Percentiles rank a stretch among this genome's conserved stretches.
These are phyloP conservation scores for Recurvirostra avosetta DNA, from an alignment of 2,113 vertebrate species.

Conservation along the genomic window DNA sequence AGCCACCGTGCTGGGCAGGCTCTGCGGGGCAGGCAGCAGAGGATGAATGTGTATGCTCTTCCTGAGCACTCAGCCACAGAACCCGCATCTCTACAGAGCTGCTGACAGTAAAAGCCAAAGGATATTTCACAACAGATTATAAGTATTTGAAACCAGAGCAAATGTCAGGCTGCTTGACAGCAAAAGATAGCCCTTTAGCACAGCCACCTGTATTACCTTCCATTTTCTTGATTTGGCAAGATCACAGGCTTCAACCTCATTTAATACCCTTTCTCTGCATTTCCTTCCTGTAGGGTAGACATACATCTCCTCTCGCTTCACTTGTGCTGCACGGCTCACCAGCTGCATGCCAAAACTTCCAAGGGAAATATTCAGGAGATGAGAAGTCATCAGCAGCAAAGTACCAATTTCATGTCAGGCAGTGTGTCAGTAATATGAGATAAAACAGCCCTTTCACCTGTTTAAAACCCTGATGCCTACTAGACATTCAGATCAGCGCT, in stretches of 20 bases:
- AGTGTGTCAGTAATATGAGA: neutral
- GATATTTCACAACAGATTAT: neutral
- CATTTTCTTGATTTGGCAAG: constrained; percentile 20
- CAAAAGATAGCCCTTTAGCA: neutral
- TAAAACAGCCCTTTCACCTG: neutral
- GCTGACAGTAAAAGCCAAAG: neutral
- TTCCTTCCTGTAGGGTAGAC: neutral
- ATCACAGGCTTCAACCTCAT: constrained; percentile 19
- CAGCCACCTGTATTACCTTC: neutral
- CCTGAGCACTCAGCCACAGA: neutral
- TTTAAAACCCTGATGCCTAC: neutral
- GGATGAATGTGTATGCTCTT: neutral
- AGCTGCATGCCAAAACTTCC: constrained; percentile 14
- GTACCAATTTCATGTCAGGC: constrained; percentile 10
- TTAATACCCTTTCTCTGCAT: neutral
- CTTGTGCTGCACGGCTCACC: neutral
- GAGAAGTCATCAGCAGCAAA: constrained; percentile 16
- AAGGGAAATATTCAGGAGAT: neutral
- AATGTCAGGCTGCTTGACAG: constrained; percentile 10
- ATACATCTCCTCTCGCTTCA: neutral
- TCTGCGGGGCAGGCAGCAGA: neutral
- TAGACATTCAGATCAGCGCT: neutral
- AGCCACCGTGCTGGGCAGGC: neutral
- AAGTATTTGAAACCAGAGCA: constrained; percentile 20
- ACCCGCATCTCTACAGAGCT: rapidly evolving